Evolutionary conservation across 1,140 invertebrate species (phyloP), one percentile per base, ranked within the genome.

Genomic region (Drosophila sulfurigaster): DNA sequence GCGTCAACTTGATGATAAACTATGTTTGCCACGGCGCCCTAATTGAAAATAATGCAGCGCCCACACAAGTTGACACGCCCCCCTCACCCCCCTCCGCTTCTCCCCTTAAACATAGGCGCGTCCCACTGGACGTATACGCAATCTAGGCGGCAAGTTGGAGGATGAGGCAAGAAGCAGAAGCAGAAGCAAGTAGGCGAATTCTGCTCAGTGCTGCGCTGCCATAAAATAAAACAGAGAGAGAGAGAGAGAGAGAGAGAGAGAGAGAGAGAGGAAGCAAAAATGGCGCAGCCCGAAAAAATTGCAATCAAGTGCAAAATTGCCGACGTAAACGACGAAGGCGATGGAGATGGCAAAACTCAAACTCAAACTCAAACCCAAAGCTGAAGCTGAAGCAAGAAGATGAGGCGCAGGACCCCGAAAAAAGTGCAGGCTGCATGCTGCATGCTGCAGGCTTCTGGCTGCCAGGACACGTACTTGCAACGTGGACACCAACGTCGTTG

Each of bases 251-350:
- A 38, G 20, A 25, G 20, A 51, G 11, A 28, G 6, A 32, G 30
- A 32, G 35, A 38, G 35, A 38, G 20, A 25, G 20, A 25, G 20
- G 10, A 8, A 38, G 35, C 59, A 73, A 81, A 85, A 85, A 85
- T 89, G 74, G 85, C 75, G 85, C 85, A 88, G 85, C 71, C 81
- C 85, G 74, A 91, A 91, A 91, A 91, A 91, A 91, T 91, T 91
- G 88, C 87, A 91, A 91, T 91, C 88, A 91, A 91, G 82, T 91
- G 87, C 87, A 91, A 91, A 91, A 91, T 91, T 91, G 87, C 88
- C 87, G 82, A 91, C 87, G 88, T 88, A 91, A 91, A 88, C 83
- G 83, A 91, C 87, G 87, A 82, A 91, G 87, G 88, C 83, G 83
- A 82, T 77, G 83, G 77, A 76, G 43, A 56, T 46, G 25, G 20